phyloP scores from a whole-genome alignment of 2,113 vertebrate genomes.

The Hippocampus comes region DNA sequence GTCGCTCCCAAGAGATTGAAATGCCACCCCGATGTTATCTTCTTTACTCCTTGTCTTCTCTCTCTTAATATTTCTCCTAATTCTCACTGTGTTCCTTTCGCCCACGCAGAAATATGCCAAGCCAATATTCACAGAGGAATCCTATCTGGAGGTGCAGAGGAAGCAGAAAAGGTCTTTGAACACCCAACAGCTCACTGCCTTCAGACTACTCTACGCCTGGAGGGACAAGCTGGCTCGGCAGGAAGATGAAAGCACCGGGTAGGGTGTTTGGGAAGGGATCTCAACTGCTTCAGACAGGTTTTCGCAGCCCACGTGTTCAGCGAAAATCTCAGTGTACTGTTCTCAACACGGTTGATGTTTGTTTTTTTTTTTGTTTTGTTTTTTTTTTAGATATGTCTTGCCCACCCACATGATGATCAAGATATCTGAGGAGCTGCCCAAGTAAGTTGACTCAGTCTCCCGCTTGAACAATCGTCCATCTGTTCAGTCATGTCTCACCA shows the following conservation, averaged over 20 bases:
- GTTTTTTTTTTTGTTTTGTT: conserved; percentile 3
- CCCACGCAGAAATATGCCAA: conserved; percentile 85
- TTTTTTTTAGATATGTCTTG: conserved; percentile 79
- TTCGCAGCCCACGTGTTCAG: conserved; percentile 8
- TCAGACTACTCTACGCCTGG: conserved; percentile 88
- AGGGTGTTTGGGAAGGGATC: conserved; percentile 45
- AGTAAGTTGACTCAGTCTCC: conserved; percentile 74
- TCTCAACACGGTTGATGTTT: neutral
- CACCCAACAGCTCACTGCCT: conserved; percentile 88
- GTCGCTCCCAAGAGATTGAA: conserved; percentile 9
- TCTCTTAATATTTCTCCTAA: conserved; percentile 1
- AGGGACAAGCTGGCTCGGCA: conserved; percentile 86
- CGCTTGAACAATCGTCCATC: neutral
- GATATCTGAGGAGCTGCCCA: conserved; percentile 89
- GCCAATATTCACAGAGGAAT: conserved; percentile 90
- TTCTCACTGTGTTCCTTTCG: neutral
- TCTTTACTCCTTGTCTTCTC: neutral
- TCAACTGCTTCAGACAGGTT: conserved; percentile 21
- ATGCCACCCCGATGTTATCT: neutral
- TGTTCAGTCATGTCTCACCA: neutral
- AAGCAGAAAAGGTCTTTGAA: conserved; percentile 91
- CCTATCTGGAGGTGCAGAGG: conserved; percentile 87
- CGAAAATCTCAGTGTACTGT: neutral
- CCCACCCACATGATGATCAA: conserved; percentile 97
- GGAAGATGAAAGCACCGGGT: conserved; percentile 96